These are phyloP conservation scores for Drosophila barbarae DNA, from an alignment of 2,888 invertebrate genomes.

Conservation along the genomic window DNA sequence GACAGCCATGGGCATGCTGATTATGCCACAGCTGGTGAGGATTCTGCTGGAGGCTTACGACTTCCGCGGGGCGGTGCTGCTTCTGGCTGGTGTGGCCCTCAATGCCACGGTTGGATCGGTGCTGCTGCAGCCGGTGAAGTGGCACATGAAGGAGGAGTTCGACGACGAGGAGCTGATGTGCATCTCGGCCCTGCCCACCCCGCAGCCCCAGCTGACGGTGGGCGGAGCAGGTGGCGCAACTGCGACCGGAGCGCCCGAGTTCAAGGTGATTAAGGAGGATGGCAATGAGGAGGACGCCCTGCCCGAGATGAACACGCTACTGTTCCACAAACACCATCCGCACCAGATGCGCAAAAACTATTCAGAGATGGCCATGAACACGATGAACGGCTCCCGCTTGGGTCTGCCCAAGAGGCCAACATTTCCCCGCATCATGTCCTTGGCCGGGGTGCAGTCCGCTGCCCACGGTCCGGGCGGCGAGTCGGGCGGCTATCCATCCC, in stretches of 20 bases:
- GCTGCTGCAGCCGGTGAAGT: constrained; percentile 85
- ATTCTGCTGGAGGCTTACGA: constrained; percentile 83
- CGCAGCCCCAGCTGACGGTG: constrained; percentile 56
- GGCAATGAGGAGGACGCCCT: constrained; percentile 82
- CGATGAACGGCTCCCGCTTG: constrained; percentile 75
- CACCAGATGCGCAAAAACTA: constrained; percentile 79
- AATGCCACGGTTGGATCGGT: constrained; percentile 85
- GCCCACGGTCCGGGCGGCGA: constrained; percentile 59
- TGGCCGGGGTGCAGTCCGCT: constrained; percentile 76
- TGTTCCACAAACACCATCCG: constrained; percentile 73
- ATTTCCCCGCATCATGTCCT: constrained; percentile 79
- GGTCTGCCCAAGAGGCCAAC: constrained; percentile 79
- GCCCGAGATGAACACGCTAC: constrained; percentile 79
- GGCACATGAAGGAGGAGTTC: constrained; percentile 83
- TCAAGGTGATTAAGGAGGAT: constrained; percentile 85
- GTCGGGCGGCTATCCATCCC: constrained; percentile 76
- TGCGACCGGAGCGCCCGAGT: constrained; percentile 79
- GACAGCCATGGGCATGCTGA: constrained; percentile 88
- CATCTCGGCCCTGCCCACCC: constrained; percentile 65
- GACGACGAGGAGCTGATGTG: constrained; percentile 78
- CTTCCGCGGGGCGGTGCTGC: constrained; percentile 85
- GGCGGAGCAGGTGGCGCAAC: constrained; percentile 30
- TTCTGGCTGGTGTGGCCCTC: constrained; percentile 85
- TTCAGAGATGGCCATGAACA: constrained; percentile 79
- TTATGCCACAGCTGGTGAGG: constrained; percentile 88